Conservation (phyloP, 2,888 invertebrate species). For the Allacma fusca region DNA sequence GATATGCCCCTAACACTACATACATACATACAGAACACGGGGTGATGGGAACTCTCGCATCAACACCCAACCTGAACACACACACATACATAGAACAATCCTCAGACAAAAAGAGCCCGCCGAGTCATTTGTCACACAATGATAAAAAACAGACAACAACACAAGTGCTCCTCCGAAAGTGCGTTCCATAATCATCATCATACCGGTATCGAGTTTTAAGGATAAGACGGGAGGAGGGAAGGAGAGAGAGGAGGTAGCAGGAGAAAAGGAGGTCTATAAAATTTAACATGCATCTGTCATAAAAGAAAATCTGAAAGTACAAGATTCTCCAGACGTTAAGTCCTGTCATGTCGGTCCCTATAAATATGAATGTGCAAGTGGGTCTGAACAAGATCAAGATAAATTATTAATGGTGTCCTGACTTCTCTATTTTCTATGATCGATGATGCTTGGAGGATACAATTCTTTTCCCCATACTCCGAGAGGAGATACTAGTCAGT, state of each 20-base stretch:
- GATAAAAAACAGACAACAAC: conserved; percentile 11
- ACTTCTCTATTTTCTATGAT: conserved; percentile 47
- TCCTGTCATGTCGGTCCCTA: conserved; percentile 31
- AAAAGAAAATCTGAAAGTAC: conserved; percentile 24
- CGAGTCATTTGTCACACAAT: conserved; percentile 39
- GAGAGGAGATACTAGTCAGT: no score
- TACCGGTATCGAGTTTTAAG: not conserved
- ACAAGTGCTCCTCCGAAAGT: no score
- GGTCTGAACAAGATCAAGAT: conserved; percentile 37
- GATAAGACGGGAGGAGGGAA: not conserved
- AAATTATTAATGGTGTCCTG: conserved; percentile 48
- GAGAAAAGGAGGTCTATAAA: not conserved
- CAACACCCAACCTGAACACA: not conserved
- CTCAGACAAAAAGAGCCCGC: not conserved
- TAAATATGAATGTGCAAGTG: conserved; percentile 42
- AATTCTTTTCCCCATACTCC: conserved; percentile 9
- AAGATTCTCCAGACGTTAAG: not conserved
- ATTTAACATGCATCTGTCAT: conserved; percentile 26
- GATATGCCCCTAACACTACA: no score
- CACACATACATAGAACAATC: not conserved
- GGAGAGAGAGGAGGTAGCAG: not conserved
- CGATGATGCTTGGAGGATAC: conserved; percentile 43
- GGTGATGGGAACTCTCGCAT: not conserved
- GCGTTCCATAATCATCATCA: no score
- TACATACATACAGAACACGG: not conserved